phyloP scores from a whole-genome alignment of 2,888 invertebrate species.

The Dryomyza anilis region DNA sequence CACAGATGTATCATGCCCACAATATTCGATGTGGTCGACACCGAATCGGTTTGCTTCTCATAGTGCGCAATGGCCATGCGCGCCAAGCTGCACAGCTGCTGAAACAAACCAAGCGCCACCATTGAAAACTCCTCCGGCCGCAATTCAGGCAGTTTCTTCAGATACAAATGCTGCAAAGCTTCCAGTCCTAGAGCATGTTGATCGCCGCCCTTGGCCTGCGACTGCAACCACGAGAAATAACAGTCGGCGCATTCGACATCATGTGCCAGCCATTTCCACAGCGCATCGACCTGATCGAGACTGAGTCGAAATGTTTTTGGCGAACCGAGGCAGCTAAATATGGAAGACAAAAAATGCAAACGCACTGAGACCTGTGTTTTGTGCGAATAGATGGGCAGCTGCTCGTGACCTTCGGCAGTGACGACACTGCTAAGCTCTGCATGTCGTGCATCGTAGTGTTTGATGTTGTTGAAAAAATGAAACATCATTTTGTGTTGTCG shows the following conservation, averaged over 20 bases:
- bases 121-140: constrained; percentile 89
- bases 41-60: constrained; percentile 61
- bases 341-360: constrained; percentile 88
- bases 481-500: constrained; percentile 91
- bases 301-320: constrained; percentile 86
- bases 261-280: constrained; percentile 90
- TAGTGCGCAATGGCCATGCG: constrained; percentile 78
- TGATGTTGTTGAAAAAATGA: constrained; percentile 86
- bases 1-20: constrained; percentile 93
- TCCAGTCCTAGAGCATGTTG: constrained; percentile 89
- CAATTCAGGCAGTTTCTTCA: constrained; percentile 86
- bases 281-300: constrained; percentile 85
- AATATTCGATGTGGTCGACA: constrained; percentile 64
- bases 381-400: constrained; percentile 69
- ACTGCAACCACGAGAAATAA: constrained; percentile 89
- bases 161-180: constrained; percentile 83
- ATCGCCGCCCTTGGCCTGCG: constrained; percentile 89
- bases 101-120: constrained; percentile 88
- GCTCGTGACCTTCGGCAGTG: constrained; percentile 52
- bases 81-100: constrained; percentile 87
- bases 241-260: constrained; percentile 88
- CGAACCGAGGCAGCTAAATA: constrained; percentile 88
- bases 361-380: constrained; percentile 90
- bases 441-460: constrained; percentile 68
- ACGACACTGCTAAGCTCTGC: constrained; percentile 52